phyloP scores from a whole-genome alignment of 2,888 invertebrate species.

The Conus canariensis region DNA sequence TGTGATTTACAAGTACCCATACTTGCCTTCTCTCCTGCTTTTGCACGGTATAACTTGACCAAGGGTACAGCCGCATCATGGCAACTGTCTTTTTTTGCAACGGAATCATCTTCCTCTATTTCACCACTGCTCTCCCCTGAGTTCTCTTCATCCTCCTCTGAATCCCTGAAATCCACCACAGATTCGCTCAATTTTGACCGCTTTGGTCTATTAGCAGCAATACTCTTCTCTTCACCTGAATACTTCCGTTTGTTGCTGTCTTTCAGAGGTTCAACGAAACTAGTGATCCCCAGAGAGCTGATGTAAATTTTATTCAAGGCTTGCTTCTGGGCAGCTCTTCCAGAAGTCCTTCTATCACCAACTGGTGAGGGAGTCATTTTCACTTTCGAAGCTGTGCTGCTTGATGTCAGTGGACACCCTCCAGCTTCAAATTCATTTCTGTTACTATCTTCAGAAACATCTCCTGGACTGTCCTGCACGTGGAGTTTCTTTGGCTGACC shows the following conservation, averaged over 20 bases:
- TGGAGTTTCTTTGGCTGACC: background rate
- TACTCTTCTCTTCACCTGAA: conserved; percentile 19
- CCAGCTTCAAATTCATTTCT: background rate
- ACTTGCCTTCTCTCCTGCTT: conserved; percentile 23
- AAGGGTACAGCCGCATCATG: background rate
- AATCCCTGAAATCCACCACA: background rate
- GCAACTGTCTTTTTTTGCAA: background rate
- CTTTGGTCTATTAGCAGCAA: background rate
- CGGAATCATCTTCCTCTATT: conserved; percentile 5
- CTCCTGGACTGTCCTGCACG: background rate
- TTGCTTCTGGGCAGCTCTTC: conserved; percentile 35
- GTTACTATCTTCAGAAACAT: background rate
- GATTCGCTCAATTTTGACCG: background rate
- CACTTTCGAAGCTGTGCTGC: background rate
- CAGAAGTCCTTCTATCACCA: conserved; percentile 26
- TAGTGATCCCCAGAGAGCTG: conserved; percentile 31
- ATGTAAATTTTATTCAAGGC: conserved; percentile 39
- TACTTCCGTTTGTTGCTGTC: conserved; percentile 23
- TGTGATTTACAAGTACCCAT: conserved; percentile 2
- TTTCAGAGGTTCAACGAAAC: conserved; percentile 11
- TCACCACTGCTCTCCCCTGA: conserved; percentile 21
- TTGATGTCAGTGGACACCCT: background rate
- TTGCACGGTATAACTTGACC: background rate
- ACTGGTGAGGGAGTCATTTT: background rate
- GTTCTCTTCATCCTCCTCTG: conserved; percentile 20